These are phyloP conservation scores for Endotricha flammealis DNA, from an alignment of 2,888 invertebrate genomes.

Conservation along the genomic window DNA sequence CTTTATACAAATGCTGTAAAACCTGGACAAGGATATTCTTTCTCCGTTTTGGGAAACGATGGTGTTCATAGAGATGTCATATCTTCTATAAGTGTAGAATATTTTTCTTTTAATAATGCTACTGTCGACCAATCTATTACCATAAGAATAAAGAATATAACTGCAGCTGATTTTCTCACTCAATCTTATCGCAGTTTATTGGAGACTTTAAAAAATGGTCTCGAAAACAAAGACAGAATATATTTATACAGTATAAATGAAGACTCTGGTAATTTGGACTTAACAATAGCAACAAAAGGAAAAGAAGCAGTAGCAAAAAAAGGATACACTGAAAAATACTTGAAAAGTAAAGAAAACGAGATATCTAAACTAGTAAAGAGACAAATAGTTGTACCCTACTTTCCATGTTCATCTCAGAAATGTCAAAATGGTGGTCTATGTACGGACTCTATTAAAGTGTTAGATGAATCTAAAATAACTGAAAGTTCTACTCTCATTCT, in stretches of 20 bases:
- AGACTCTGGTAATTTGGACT: constrained; percentile 80
- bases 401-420: constrained; percentile 84
- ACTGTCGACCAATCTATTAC: constrained; percentile 92
- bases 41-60: constrained; percentile 92
- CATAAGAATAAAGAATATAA: constrained; percentile 84
- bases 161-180: constrained; percentile 86
- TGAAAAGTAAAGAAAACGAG: constrained; percentile 81
- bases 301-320: constrained; percentile 80
- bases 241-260: constrained; percentile 87
- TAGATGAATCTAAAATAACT: constrained; percentile 84
- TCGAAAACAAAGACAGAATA: constrained; percentile 81
- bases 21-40: constrained; percentile 84
- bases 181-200: constrained; percentile 86
- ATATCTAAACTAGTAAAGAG: constrained; percentile 81
- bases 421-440: constrained; percentile 90
- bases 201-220: constrained; percentile 82
- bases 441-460: constrained; percentile 83
- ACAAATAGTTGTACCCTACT: constrained; percentile 83
- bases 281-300: constrained; percentile 83
- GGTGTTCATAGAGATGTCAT: constrained; percentile 91
- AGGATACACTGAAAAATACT: constrained; percentile 80
- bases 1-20: constrained; percentile 85
- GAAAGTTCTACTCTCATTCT: constrained; percentile 90
- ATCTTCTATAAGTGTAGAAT: constrained; percentile 91
- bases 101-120: constrained; percentile 86